Base-by-base conservation (phyloP, 2,113 vertebrate species). In the Ameiurus melas region DNA sequence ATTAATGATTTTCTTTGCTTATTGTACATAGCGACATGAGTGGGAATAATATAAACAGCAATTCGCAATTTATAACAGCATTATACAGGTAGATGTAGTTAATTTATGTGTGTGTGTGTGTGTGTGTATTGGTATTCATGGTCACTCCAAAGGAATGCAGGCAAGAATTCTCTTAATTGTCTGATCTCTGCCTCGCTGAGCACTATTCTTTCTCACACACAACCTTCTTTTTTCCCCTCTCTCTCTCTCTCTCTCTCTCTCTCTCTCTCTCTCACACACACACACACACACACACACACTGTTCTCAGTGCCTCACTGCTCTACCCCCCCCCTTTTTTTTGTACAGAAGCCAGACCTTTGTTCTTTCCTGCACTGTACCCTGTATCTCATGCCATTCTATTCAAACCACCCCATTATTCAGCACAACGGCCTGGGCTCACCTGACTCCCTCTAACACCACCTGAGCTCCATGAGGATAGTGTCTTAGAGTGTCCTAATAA, bases 81-180 rank as follows among this genome's bases (percentile, higher is more conserved):
- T 57, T 57, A 80, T 33, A 57, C 51, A 57, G 27, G 77, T 51
- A 55, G 16, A 79, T 55, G 47, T 55, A 79, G 77, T 78, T 53
- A 51, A 78, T 78, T 13, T 77, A 70, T 62, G 19, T 33, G 47
- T 51, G 47, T 51, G 47, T 51, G 53, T 81, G 78, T 64, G 79
- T 77, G 66, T 64, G 87, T 77, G 81, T 62, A 9, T 27, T 68
- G 82, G 86, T 84, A 87, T 87, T 87, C 89, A 90, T 80, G 60
- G 81, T 71, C 87, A 83, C 85, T 84, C 39, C n/a, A 62, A 78
- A 87, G 85, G 81, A 90, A 89, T 89, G 90, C 39, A 85, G 83
- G 85, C 87, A 84, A 51, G 86, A 89, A 88, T 88, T 91, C 77
- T 77, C 13, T 66, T 84, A 85, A 86, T 90, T 88, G 90, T 89